A percentile compares a stretch with the other conserved stretches of the same genome.
These are phyloP conservation scores for Pygoscelis adeliae DNA, from an alignment of 2,113 vertebrate species.

Conservation along the genomic window DNA sequence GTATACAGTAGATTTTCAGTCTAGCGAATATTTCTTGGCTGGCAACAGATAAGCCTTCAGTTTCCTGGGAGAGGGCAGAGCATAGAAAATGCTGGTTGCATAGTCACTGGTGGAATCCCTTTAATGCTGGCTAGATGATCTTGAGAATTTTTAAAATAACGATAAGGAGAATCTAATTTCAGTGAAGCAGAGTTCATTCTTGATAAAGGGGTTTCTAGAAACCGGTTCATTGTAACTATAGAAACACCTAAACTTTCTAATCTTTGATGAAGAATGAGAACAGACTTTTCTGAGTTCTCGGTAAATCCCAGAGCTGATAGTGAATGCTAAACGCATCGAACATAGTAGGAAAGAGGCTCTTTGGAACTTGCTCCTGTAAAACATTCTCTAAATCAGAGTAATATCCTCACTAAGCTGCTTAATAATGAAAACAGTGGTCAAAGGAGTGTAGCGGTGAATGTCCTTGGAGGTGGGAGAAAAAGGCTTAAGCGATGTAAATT, in stretches of 20 bases:
- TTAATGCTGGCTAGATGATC: slow-evolving; percentile 28
- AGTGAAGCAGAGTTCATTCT: slow-evolving; percentile 33
- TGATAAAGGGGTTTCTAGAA: slow-evolving; percentile 66
- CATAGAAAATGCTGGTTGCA: not conserved
- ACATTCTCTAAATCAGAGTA: slow-evolving; percentile 69
- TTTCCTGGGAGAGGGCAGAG: slow-evolving; percentile 18
- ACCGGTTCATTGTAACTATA: slow-evolving; percentile 48
- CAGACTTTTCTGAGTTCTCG: slow-evolving; percentile 48
- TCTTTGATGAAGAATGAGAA: slow-evolving; percentile 68
- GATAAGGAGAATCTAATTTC: slow-evolving; percentile 56
- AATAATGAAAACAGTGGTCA: slow-evolving; percentile 69
- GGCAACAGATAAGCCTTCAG: slow-evolving; percentile 28
- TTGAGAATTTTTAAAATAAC: slow-evolving; percentile 39
- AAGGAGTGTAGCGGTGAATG: not conserved
- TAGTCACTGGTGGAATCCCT: slow-evolving; percentile 7
- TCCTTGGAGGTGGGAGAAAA: slow-evolving; percentile 1
- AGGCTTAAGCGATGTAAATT: slow-evolving; percentile 34
- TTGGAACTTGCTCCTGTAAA: slow-evolving; percentile 68
- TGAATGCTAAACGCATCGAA: slow-evolving; percentile 57
- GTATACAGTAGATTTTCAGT: not conserved
- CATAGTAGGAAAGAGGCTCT: slow-evolving; percentile 61
- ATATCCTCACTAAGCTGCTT: slow-evolving; percentile 58
- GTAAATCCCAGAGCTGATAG: slow-evolving; percentile 71
- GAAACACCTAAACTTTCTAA: slow-evolving; percentile 62
- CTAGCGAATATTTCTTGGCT: slow-evolving; percentile 14